phyloP scores from a whole-genome alignment of 2,113 vertebrate genomes.

The Scomber japonicus region DNA sequence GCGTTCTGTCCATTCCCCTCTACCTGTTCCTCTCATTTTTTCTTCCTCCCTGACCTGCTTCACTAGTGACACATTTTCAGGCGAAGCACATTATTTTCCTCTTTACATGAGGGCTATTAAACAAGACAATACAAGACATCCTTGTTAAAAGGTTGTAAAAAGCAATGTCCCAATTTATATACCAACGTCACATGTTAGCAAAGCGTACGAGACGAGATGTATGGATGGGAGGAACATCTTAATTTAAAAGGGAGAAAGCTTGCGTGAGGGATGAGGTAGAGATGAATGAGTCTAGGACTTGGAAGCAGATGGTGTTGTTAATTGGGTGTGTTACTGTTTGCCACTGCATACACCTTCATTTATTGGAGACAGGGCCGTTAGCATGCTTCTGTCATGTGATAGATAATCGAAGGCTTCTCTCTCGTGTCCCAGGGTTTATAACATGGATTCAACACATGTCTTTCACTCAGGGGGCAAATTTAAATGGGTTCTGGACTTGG shows the following conservation, averaged over 20 bases:
- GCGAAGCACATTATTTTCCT: conserved; percentile 8
- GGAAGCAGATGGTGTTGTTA: conserved; percentile 64
- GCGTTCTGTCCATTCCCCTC: neutral
- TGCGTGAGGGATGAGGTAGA: conserved; percentile 19
- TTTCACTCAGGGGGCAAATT: conserved; percentile 23
- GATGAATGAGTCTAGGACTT: conserved; percentile 46
- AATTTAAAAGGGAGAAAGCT: conserved; percentile 4
- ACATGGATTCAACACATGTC: conserved; percentile 42
- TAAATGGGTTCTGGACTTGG: neutral
- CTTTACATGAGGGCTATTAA: conserved; percentile 5
- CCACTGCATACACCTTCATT: conserved; percentile 52
- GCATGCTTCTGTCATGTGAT: conserved; percentile 22
- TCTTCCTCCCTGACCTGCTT: neutral
- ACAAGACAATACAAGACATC: conserved; percentile 18
- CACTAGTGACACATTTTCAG: conserved; percentile 4
- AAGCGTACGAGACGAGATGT: neutral
- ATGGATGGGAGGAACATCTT: conserved; percentile 9
- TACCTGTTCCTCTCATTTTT: neutral
- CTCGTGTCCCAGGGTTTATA: conserved; percentile 22
- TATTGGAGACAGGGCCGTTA: conserved; percentile 9
- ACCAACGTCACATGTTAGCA: neutral
- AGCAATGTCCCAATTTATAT: conserved; percentile 3
- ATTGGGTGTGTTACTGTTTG: conserved; percentile 64
- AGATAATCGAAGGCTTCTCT: conserved; percentile 32
- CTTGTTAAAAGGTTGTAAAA: conserved; percentile 24